Base-by-base conservation (phyloP, 1,140 invertebrate genomes). In the Mycetomoellerius zeteki region DNA sequence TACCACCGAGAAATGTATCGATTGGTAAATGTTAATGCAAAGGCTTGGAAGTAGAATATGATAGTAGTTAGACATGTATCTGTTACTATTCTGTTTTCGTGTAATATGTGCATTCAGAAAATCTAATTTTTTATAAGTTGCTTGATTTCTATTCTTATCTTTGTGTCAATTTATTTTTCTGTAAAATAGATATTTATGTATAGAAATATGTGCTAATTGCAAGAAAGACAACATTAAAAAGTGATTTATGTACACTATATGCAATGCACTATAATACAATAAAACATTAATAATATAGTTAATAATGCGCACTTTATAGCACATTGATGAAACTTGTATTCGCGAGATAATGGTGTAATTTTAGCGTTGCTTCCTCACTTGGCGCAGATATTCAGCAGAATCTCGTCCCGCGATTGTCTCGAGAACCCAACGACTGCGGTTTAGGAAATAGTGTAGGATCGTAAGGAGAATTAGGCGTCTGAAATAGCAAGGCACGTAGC, bases 381-480 rank as follows among this genome's bases (percentile, higher is more conserved):
- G 89, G 90, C 89, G 85, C 89, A 88, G 90, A 91, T 91, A 89
- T 91, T 91, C 90, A 86, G 76, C 85, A 91, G 90, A 91, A 91
- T 91, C 90, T 89, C 90, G 85, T 91, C 84, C 87, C 85, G 77
- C 90, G 89, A 91, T 91, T 86, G 90, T 91, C 88, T 90, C 78
- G 69, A 30, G 82, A 91, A 88, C 87, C 88, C 88, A 91, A 91
- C 82, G 88, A 91, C 86, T 91, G 90, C 90, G 90, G 90, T 91
- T 91, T 91, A 90, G 90, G 90, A 91, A 91, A 91, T 91, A 91
- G 86, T 91, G 82, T 80, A 88, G 88, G 88, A 91, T 91, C 88
- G 89, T 91, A 91, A 91, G 89, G 90, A 91, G 90, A 91, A 91
- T 91, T 91, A 91, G 90, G 90, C 90, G 87, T 89, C 90, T 91